A percentile compares a stretch with the other conserved stretches of the same genome.
Conservation (phyloP, 1,140 invertebrate species). For the Rhagoletis zephyria region DNA sequence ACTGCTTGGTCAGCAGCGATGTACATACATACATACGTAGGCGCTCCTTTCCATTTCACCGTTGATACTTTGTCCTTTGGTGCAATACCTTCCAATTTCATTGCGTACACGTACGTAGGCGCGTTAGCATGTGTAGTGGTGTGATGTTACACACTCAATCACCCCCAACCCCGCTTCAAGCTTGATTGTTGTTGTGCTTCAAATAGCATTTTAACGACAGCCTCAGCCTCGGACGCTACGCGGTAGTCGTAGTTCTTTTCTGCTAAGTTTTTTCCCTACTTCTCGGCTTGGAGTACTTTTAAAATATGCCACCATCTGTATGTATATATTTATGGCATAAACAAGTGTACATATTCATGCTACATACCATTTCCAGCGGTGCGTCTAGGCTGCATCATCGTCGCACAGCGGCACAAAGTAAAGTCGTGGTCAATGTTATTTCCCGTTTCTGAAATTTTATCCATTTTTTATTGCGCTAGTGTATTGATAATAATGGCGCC, state of each 20-base stretch:
- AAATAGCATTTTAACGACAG: slow-evolving; percentile 25
- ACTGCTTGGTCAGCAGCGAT: background rate
- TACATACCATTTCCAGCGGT: background rate
- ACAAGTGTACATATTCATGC: background rate
- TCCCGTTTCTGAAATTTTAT: slow-evolving; percentile 1
- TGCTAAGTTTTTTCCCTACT: background rate
- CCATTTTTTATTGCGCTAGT: background rate
- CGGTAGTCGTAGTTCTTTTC: slow-evolving; percentile 38
- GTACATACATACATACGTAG: background rate
- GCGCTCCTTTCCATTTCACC: background rate
- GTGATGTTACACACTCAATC: background rate
- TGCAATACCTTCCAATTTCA: background rate
- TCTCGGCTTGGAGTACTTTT: background rate
- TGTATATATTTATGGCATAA: background rate
- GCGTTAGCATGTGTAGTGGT: background rate
- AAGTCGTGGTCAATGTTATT: slow-evolving; percentile 35
- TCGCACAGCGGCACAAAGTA: background rate
- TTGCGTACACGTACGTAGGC: background rate
- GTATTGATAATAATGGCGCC: background rate
- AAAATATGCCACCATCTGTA: background rate
- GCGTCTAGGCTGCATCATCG: background rate
- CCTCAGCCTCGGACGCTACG: background rate
- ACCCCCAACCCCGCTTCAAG: background rate
- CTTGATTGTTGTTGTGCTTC: background rate
- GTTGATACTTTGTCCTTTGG: slow-evolving; percentile 16